Percentiles rank a stretch among this genome's conserved stretches.
Evolutionary conservation across 2,888 invertebrate species (phyloP).

Genomic region (Agelastica alni): DNA sequence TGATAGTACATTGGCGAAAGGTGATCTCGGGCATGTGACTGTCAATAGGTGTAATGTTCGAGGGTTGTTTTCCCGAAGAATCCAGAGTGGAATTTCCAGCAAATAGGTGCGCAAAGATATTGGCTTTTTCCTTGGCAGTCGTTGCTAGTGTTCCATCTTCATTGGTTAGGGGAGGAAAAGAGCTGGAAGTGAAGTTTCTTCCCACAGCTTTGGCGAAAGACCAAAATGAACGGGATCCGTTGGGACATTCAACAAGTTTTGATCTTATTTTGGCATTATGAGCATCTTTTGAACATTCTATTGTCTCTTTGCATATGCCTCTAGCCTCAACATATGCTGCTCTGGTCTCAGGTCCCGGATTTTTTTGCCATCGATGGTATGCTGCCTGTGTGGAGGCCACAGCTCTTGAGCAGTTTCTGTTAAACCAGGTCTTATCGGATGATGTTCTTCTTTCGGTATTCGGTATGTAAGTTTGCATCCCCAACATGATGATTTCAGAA

Average conservation of each 20-base stretch:
- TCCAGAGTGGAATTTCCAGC: constrained; percentile 4
- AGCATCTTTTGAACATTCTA: neutral
- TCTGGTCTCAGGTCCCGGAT: constrained; percentile 8
- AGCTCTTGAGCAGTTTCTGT: neutral
- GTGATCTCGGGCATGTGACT: too few species aligned
- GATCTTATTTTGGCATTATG: constrained; percentile 1
- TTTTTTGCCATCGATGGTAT: neutral
- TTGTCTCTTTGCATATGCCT: neutral
- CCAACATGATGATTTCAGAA: too few species aligned
- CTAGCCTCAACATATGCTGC: constrained; percentile 1
- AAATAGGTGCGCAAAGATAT: too few species aligned
- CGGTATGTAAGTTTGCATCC: neutral
- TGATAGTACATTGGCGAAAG: neutral
- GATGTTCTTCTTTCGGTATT: neutral
- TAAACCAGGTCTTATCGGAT: too few species aligned
- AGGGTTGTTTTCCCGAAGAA: neutral
- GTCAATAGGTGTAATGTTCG: neutral
- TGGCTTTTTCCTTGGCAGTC: constrained; percentile 4
- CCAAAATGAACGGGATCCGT: constrained; percentile 2
- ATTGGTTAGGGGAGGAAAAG: too few species aligned
- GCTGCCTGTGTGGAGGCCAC: neutral
- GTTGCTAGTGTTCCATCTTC: constrained; percentile 5
- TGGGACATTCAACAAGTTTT: neutral
- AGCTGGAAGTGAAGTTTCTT: neutral
- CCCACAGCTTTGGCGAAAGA: constrained; percentile 2